Evolutionary conservation across 2,888 invertebrate species (phyloP), one percentile per base, ranked within the genome.

Genomic region (Dryomyza anilis): DNA sequence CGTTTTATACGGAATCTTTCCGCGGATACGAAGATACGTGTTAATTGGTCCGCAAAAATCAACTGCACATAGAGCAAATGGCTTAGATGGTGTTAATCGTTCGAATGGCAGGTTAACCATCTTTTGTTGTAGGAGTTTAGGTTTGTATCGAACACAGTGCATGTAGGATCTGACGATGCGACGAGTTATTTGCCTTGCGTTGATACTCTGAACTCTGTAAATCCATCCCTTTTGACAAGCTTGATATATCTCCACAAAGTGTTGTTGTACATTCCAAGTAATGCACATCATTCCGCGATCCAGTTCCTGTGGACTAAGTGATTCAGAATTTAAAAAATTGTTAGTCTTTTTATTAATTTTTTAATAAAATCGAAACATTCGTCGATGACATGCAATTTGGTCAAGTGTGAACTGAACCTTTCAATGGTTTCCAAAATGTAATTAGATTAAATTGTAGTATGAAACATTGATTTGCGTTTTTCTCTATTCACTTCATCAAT

Each of bases 31-130:
- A 46, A 46, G n/a, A n/a, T n/a, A n/a, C n/a, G n/a, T n/a, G n/a
- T n/a, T n/a, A n/a, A n/a, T n/a, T n/a, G n/a, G n/a, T n/a, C n/a
- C n/a, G n/a, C n/a, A n/a, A n/a, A n/a, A n/a, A n/a, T n/a, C 63
- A 7, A 68, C 57, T 14, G 55, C 67, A 45, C 68, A 68, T 45
- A 7, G 55, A 55, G 55, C 33, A 55, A 55, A 55, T 14, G 33
- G 33, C 14, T 16, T 14, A 16, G 55, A 55, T 30, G 30, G 33
- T 7, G 36, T 36, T 56, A 33, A 36, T 14, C 36, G 33, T 19
- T 55, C 55, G 30, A 19, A n/a, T n/a, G n/a, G n/a, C n/a, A n/a
- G n/a, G n/a, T n/a, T n/a, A n/a, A n/a, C n/a, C n/a, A n/a, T n/a
- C n/a, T 55, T 56, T 8, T 33, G 3, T 56, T 56, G 56, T 30